Base-by-base conservation (phyloP, 1,140 invertebrate species). In the Drosophila bipectinata region DNA sequence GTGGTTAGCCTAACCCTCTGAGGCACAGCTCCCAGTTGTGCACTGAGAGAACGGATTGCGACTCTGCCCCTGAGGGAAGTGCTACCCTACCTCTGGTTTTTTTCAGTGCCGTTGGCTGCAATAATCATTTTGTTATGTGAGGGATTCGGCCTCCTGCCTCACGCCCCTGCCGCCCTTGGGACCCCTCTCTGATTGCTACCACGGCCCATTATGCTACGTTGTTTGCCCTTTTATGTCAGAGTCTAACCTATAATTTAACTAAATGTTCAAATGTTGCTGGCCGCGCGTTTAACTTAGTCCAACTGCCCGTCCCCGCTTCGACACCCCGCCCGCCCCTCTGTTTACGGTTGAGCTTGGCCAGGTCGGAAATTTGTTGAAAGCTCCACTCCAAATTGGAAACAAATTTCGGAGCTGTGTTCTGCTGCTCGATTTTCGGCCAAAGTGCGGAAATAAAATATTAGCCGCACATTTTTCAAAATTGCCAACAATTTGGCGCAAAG, bases 401-500 rank as follows among this genome's bases (percentile, higher is more conserved):
- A 87, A 78, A 81, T 75, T 87, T 85, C 60, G 68, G 60, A 63
- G 47, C 59, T 54, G 32, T 55, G 61, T 59, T 80, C 54, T 53
- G 41, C 18, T 37, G 10, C 34, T 12, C 10, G 32, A 34, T 34
- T 34, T 34, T 14, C n/a, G n/a, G 39, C 49, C 63, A 58, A 81
- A 81, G 77, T 87, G 83, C 82, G 83, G 82, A 87, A 87, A 87
- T 88, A 87, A 88, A 87, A 88, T 87, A 83, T 87, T 87, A 88
- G 66, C 56, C 59, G 32, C 55, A 81, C 79, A 81, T 83, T 79
- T 73, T 78, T 54, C 55, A 37, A 77, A 76, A 68, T 82, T 66
- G 72, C 63, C 55, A 62, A 66, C 75, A 82, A 82, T 83, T 82
- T 80, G 59, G 28, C 60, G 15, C 32, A 10, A 37, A 24, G 18